Evolutionary conservation across 2,888 invertebrate genomes (phyloP), one percentile per base, ranked within the genome.

Genomic region (Pherbina coryleti): DNA sequence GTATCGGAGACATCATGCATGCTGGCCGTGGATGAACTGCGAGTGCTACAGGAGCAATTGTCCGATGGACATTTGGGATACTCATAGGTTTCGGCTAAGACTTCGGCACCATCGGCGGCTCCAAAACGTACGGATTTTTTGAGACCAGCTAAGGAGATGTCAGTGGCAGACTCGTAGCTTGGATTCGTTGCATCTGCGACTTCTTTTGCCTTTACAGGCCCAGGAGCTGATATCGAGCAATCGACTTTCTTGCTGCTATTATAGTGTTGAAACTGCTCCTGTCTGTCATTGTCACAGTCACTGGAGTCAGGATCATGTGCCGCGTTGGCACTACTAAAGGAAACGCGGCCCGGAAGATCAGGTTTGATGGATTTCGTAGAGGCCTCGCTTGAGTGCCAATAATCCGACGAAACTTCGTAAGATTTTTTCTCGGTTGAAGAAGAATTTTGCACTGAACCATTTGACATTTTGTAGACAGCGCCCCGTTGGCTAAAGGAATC

Each of bases 301-400:
- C 89, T 88, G 11, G 86, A 85, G 78, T 87, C 86, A 9, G 85
- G 78, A 74, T 83, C 82, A 8, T 84, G 81, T 73, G 82, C 80
- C 28, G 82, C 85, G 64, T 83, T 83, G 4, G 84, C 79, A 31
- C 81, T 80, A 28, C 87, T 86, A 79, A 90, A 90, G 5, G 90
- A 90, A 0, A 90, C 90, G 19, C 90, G 84, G 3, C 90, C 90
- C 0, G 90, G 90, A 49, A 90, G 84, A 85, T 90, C 90, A 1
- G 88, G 84, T 77, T 88, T 88, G 76, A 81, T 81, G 0, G 82
- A 71, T 64, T 84, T 85, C 4, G 64, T 28, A 17, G 69, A 53
- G 57, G 49, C 79, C 78, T 71, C 78, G 66, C 82, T 82, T 14
- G 62, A 64, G 5, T 34, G 66, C 82, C 81, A 87, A 76, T 79